Percentiles rank a stretch among this genome's conserved stretches.
These are phyloP conservation scores for Miichthys miiuy DNA, from an alignment of 2,797 vertebrate species.

Conservation along the genomic window DNA sequence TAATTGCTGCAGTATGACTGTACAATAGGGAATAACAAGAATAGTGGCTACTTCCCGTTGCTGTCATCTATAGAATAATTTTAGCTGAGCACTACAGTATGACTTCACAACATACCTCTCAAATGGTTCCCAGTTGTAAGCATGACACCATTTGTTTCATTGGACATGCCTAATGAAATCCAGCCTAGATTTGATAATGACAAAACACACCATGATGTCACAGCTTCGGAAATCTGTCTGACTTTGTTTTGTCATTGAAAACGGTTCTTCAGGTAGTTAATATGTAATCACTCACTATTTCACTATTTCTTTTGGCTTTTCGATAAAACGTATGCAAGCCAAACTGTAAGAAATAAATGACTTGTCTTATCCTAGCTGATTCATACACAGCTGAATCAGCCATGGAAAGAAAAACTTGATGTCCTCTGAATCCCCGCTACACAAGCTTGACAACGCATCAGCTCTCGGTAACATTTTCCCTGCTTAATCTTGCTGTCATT, in stretches of 20 bases:
- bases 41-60: conserved; percentile 71
- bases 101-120: conserved; percentile 81
- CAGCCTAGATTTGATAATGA: conserved; percentile 43
- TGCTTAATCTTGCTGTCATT: conserved; percentile 72
- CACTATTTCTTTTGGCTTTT: neutral
- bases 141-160: conserved; percentile 67
- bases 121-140: conserved; percentile 82
- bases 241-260: conserved; percentile 37
- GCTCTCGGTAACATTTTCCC: conserved; percentile 49
- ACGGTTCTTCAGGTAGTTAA: conserved; percentile 22
- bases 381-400: conserved; percentile 32
- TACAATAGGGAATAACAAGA: conserved; percentile 74
- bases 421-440: conserved; percentile 42
- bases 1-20: conserved; percentile 83
- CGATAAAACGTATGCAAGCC: neutral
- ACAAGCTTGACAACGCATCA: conserved; percentile 34
- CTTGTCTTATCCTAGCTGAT: conserved; percentile 20
- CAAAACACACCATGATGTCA: conserved; percentile 48
- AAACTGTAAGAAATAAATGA: conserved; percentile 21
- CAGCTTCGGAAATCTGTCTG: conserved; percentile 24
- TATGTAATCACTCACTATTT: conserved; percentile 22
- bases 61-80: conserved; percentile 72
- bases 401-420: conserved; percentile 41
- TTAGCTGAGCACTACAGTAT: conserved; percentile 68
- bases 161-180: conserved; percentile 59